Evolutionary conservation across 2,888 invertebrate genomes (phyloP).

Genomic region (Pristionchus japonicus): DNA sequence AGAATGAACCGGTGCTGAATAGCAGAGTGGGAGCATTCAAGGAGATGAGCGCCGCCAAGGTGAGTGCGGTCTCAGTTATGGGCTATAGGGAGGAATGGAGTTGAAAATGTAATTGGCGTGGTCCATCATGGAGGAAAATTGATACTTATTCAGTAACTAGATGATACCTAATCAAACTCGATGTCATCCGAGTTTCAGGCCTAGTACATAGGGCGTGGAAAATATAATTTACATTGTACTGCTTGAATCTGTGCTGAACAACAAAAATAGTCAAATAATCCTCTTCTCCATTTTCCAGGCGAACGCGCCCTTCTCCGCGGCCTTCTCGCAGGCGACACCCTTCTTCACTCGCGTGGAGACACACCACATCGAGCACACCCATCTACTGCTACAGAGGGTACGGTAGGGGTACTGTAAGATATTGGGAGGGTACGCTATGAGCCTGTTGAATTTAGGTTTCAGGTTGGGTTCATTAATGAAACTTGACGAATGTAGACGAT

Average conservation of each 20-base stretch:
- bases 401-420: background rate
- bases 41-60: slow-evolving; percentile 61
- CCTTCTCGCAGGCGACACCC: slow-evolving; percentile 57
- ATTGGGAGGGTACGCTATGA: background rate
- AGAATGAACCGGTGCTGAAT: slow-evolving; percentile 64
- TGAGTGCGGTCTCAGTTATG: too few relatives aligned
- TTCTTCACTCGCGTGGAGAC: slow-evolving; percentile 59
- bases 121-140: background rate
- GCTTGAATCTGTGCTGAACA: too few relatives aligned
- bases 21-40: slow-evolving; percentile 63
- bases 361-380: slow-evolving; percentile 32
- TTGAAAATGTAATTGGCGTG: too few relatives aligned
- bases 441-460: background rate
- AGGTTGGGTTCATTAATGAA: background rate
- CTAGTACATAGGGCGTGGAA: background rate
- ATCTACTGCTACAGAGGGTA: slow-evolving; percentile 41
- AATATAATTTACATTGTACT: too few relatives aligned
- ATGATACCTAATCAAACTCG: background rate
- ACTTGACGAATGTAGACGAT: too few relatives aligned
- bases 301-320: slow-evolving; percentile 53
- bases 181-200: background rate
- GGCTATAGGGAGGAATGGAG: too few relatives aligned
- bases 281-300: slow-evolving; percentile 49
- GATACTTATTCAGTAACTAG: background rate
- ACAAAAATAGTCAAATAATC: background rate